Conservation (phyloP, 2,888 invertebrate species). For the Cataglyphis rosenhaueri region DNA sequence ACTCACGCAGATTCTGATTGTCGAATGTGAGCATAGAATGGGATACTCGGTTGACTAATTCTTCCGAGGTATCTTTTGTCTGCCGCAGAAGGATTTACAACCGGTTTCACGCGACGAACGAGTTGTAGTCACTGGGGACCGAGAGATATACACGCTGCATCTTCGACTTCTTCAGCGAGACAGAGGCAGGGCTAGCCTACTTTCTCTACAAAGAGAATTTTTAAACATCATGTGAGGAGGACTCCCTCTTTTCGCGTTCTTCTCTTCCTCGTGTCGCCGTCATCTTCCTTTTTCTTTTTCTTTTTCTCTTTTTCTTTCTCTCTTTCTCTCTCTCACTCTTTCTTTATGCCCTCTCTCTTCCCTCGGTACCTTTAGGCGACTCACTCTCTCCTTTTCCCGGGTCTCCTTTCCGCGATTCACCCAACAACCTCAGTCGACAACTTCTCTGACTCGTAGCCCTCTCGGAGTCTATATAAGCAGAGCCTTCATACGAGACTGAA, state of each 20-base stretch:
- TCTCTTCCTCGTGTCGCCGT: slow-evolving; percentile 65
- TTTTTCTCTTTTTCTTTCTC: slow-evolving; percentile 7
- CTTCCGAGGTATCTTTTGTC: not conserved
- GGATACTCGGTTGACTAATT: slow-evolving; percentile 19
- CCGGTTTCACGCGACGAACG: slow-evolving; percentile 29
- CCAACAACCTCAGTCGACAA: slow-evolving; percentile 67
- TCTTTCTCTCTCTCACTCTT: slow-evolving; percentile 17
- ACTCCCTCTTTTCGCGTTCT: slow-evolving; percentile 69
- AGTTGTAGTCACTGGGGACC: not conserved
- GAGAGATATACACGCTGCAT: slow-evolving; percentile 63
- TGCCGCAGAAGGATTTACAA: slow-evolving; percentile 31
- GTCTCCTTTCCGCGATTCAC: slow-evolving; percentile 78
- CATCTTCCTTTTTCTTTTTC: slow-evolving; percentile 48
- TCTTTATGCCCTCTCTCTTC: slow-evolving; percentile 31
- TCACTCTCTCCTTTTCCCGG: slow-evolving; percentile 59
- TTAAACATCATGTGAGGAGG: slow-evolving; percentile 78
- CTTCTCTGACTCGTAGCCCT: slow-evolving; percentile 68
- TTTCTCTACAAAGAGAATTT: slow-evolving; percentile 84
- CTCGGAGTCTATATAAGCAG: slow-evolving; percentile 84
- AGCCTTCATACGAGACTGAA: slow-evolving; percentile 76
- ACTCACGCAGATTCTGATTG: not conserved
- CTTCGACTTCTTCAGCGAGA: slow-evolving; percentile 65
- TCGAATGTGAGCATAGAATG: not conserved
- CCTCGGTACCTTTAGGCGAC: slow-evolving; percentile 49
- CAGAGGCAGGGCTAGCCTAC: slow-evolving; percentile 81